phyloP scores from a whole-genome alignment of 1,140 invertebrate genomes.

The Dufourea novaeangliae region DNA sequence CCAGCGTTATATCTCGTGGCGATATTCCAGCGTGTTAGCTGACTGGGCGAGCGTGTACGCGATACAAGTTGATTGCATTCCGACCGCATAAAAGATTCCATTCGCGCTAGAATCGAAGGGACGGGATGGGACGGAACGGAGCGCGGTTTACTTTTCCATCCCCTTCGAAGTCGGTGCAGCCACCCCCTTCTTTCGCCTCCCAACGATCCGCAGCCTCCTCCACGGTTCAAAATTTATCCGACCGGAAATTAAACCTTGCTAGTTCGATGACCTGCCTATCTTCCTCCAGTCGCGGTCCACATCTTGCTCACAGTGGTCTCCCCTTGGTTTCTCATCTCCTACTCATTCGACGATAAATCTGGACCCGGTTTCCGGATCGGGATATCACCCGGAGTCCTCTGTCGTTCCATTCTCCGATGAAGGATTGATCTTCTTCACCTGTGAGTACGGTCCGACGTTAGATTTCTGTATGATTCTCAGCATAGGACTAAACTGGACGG shows the following conservation, averaged over 20 bases:
- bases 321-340: background rate
- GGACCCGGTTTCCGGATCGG: background rate
- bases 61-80: conserved; percentile 50
- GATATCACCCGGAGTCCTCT: background rate
- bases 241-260: conserved; percentile 70
- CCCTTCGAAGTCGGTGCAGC: background rate
- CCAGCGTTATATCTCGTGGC: background rate
- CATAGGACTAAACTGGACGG: too few species aligned
- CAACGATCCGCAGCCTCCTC: conserved; percentile 14
- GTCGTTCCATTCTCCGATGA: background rate
- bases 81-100: conserved; percentile 53
- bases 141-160: conserved; percentile 39
- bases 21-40: conserved; percentile 26
- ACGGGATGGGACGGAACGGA: background rate
- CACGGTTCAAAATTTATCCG: conserved; percentile 60
- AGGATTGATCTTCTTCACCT: too few species aligned
- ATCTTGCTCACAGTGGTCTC: background rate
- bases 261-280: conserved; percentile 53
- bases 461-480: too few species aligned
- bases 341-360: background rate
- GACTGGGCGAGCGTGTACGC: background rate
- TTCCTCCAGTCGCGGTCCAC: conserved; percentile 37
- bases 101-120: background rate
- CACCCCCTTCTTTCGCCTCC: too few species aligned
- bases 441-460: too few species aligned